Percentiles rank a stretch among this genome's conserved stretches.
Conservation (phyloP, 2,888 invertebrate species). For the Odontocerum albicorne region DNA sequence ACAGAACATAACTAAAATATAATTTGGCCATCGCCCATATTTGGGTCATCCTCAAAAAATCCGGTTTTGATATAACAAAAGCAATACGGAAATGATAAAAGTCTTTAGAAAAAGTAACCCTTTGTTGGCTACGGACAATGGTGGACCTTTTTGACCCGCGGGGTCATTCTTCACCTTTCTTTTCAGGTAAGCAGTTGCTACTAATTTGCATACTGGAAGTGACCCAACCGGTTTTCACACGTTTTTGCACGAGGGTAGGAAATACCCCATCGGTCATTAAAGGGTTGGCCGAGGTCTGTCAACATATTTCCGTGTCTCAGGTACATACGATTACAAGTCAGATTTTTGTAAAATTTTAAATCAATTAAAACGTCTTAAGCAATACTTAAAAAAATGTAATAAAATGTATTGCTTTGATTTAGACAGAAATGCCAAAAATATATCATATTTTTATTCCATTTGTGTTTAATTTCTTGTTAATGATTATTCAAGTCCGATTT, state of each 20-base stretch:
- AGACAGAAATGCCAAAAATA: too few species aligned
- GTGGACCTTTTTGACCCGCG: conserved; percentile 33
- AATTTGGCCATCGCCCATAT: not conserved
- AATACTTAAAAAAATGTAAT: too few species aligned
- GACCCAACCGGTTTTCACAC: conserved; percentile 37
- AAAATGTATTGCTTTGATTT: too few species aligned
- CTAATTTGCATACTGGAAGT: conserved; percentile 37
- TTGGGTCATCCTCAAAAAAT: conserved; percentile 9
- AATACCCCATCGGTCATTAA: conserved; percentile 14
- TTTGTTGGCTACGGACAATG: conserved; percentile 30
- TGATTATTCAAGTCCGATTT: too few species aligned
- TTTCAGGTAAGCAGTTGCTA: conserved; percentile 24
- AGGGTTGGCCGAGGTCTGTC: conserved; percentile 19
- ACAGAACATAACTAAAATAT: not conserved
- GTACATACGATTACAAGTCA: too few species aligned
- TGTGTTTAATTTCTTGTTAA: too few species aligned
- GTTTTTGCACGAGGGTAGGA: conserved; percentile 26
- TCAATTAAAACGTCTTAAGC: too few species aligned
- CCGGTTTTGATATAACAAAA: conserved; percentile 9
- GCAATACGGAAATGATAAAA: conserved; percentile 10
- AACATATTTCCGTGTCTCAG: too few species aligned
- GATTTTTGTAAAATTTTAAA: too few species aligned
- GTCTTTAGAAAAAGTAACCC: conserved; percentile 20
- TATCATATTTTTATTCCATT: too few species aligned
- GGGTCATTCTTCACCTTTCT: conserved; percentile 21